Evolutionary conservation across 2,888 invertebrate genomes (phyloP).

Genomic region (Julus scandinavius): DNA sequence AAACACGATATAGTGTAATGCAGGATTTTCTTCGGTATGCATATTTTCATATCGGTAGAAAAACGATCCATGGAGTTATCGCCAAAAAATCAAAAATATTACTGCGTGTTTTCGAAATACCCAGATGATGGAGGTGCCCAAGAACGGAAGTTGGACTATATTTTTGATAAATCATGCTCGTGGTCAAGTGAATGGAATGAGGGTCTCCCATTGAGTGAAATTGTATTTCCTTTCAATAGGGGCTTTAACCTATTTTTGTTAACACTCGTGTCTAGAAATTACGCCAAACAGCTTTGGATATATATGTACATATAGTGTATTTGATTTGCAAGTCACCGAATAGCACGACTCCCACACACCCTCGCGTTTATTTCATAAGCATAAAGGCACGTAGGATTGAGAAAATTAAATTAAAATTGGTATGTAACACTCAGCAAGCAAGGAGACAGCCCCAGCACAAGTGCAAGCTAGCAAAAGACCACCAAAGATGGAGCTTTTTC

Average conservation of each 20-base stretch:
- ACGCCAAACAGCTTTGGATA: conserved; percentile 4
- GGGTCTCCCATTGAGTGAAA: conserved; percentile 33
- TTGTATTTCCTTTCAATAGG: conserved; percentile 33
- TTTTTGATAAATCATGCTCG: conserved; percentile 33
- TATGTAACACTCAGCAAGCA: conserved; percentile 16
- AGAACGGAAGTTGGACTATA: conserved; percentile 12
- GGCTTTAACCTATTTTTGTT: conserved; percentile 33
- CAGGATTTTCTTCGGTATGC: too few species aligned
- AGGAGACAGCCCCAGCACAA: background rate
- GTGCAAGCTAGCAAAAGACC: background rate
- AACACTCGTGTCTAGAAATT: conserved; percentile 26
- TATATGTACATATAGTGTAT: background rate
- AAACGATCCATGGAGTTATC: background rate
- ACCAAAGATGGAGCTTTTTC: background rate
- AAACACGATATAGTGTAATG: too few species aligned
- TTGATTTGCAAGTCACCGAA: conserved; percentile 33
- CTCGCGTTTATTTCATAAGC: conserved; percentile 33
- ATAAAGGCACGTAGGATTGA: conserved; percentile 5
- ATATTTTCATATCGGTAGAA: too few species aligned
- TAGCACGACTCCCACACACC: conserved; percentile 33
- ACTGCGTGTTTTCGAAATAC: background rate
- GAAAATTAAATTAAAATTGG: conserved; percentile 26
- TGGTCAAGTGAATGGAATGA: conserved; percentile 23
- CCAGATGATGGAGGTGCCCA: background rate
- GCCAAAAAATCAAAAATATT: background rate